These are phyloP conservation scores for Limnothrissa miodon DNA, from an alignment of 2,113 vertebrate species.

Conservation along the genomic window DNA sequence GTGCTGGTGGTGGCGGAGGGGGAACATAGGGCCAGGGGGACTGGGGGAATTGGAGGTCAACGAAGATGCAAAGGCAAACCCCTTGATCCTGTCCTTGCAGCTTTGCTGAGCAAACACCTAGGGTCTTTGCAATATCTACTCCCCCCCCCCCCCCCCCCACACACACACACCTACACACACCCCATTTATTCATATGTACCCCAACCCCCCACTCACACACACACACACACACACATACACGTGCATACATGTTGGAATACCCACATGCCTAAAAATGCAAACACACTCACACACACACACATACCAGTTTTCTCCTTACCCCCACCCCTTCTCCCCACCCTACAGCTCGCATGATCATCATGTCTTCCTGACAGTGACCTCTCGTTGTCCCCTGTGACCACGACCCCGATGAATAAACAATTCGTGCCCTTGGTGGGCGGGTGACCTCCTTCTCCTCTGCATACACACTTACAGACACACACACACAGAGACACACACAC, in stretches of 20 bases:
- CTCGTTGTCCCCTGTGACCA: background rate
- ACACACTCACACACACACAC: background rate
- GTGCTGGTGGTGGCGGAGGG: background rate
- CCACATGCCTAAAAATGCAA: background rate
- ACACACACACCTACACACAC: background rate
- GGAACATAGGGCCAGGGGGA: background rate
- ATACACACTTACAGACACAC: background rate
- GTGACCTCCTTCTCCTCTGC: background rate
- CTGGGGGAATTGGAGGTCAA: background rate
- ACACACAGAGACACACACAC: background rate
- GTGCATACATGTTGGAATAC: background rate
- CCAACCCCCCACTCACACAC: background rate
- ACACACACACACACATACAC: background rate
- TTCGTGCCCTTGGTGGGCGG: background rate
- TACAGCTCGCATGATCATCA: background rate
- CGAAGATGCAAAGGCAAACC: background rate
- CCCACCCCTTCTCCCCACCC: no score
- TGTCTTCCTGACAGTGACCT: background rate
- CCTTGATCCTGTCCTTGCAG: conserved; percentile 9
- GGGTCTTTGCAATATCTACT: background rate
- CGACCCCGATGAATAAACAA: conserved; percentile 8
- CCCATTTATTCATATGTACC: background rate
- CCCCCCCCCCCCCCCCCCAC: background rate
- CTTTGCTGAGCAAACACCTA: conserved; percentile 8
- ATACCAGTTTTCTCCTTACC: background rate